A percentile compares a stretch with the other conserved stretches of the same genome.
phyloP scores from a whole-genome alignment of 2,888 invertebrate species.

The Drosophila recens region DNA sequence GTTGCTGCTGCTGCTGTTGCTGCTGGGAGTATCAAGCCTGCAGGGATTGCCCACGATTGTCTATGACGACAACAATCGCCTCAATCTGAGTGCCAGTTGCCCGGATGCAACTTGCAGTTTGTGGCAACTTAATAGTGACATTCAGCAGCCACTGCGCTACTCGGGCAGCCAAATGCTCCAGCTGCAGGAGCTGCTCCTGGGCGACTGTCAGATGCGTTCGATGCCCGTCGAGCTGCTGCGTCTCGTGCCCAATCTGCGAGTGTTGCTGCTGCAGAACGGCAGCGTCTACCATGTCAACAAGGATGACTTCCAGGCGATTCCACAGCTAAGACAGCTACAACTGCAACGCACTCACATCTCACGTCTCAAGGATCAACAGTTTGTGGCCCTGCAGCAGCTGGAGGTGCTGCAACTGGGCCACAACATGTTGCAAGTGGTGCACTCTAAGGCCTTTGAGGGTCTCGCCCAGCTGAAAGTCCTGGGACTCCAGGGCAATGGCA shows the following conservation, averaged over 20 bases:
- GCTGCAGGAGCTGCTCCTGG: slow-evolving; percentile 62
- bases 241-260: slow-evolving; percentile 72
- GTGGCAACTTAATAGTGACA: slow-evolving; percentile 45
- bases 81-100: slow-evolving; percentile 74
- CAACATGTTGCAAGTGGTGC: slow-evolving; percentile 76
- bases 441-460: slow-evolving; percentile 70
- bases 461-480: slow-evolving; percentile 66
- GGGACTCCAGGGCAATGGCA: slow-evolving; percentile 77
- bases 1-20: slow-evolving; percentile 22
- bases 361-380: slow-evolving; percentile 65
- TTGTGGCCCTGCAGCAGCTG: slow-evolving; percentile 53
- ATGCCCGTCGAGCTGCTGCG: slow-evolving; percentile 69
- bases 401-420: slow-evolving; percentile 74
- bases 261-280: slow-evolving; percentile 74
- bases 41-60: slow-evolving; percentile 4
- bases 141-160: slow-evolving; percentile 43
- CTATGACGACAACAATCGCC: slow-evolving; percentile 16
- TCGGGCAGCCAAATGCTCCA: slow-evolving; percentile 26
- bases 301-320: slow-evolving; percentile 60
- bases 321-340: slow-evolving; percentile 58
- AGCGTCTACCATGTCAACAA: slow-evolving; percentile 54
- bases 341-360: slow-evolving; percentile 75
- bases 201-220: slow-evolving; percentile 59
- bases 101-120: slow-evolving; percentile 52
- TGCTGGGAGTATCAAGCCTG: slow-evolving; percentile 11